These are phyloP conservation scores for Cacoxenus indagator DNA, from an alignment of 2,888 invertebrate species.

Conservation along the genomic window DNA sequence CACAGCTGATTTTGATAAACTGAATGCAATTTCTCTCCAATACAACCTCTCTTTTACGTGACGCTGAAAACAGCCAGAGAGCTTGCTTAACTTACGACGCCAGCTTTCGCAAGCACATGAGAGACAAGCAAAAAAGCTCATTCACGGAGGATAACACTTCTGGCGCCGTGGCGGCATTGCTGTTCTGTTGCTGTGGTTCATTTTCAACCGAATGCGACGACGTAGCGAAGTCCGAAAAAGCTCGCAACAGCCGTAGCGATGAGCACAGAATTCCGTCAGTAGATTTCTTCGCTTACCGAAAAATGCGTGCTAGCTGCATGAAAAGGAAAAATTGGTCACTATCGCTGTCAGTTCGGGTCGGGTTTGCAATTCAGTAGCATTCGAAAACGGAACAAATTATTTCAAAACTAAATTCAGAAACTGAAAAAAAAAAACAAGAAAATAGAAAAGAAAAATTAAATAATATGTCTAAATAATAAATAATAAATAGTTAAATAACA, in stretches of 20 bases:
- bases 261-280: background rate
- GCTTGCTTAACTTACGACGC: too few relatives aligned
- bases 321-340: constrained; percentile 60
- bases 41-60: too few relatives aligned
- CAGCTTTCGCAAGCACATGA: too few relatives aligned
- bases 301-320: constrained; percentile 55
- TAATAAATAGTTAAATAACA: constrained; percentile 32
- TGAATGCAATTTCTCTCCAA: background rate
- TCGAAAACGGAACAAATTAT: constrained; percentile 50
- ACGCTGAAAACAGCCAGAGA: too few relatives aligned
- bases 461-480: constrained; percentile 29
- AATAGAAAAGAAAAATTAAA: background rate
- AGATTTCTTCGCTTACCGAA: constrained; percentile 31
- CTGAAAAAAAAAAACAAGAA: background rate
- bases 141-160: background rate
- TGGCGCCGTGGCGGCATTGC: background rate
- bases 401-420: constrained; percentile 13
- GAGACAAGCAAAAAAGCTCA: too few relatives aligned
- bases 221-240: constrained; percentile 32
- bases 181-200: constrained; percentile 20
- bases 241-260: constrained; percentile 43
- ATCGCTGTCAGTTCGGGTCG: constrained; percentile 69
- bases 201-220: too few relatives aligned
- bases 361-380: constrained; percentile 69
- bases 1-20: constrained; percentile 7